phyloP scores from a whole-genome alignment of 1,140 invertebrate species.

The Bombus confusus region DNA sequence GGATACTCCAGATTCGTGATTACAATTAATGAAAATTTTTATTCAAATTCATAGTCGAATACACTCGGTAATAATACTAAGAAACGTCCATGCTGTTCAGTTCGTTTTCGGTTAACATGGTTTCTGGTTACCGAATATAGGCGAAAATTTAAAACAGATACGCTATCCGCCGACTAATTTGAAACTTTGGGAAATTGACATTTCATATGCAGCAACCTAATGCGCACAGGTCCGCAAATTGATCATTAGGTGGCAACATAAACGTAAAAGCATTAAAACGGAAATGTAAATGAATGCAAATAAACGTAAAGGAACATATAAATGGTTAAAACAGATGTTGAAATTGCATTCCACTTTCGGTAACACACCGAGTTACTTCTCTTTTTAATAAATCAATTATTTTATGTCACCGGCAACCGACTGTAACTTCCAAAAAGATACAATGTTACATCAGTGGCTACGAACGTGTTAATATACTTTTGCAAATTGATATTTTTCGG shows the following conservation, averaged over 20 bases:
- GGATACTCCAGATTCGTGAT: no score
- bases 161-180: not conserved
- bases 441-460: not conserved
- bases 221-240: not conserved
- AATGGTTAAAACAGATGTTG: not conserved
- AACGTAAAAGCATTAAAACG: slow-evolving; percentile 5
- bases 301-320: slow-evolving; percentile 2
- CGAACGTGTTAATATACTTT: not conserved
- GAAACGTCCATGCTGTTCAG: not conserved
- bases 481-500: not conserved
- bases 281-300: not conserved
- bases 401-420: not conserved
- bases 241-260: not conserved
- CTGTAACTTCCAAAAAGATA: not conserved
- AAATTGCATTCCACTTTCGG: not conserved
- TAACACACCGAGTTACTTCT: not conserved
- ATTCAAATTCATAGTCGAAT: not conserved
- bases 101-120: not conserved
- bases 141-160: not conserved
- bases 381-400: not conserved
- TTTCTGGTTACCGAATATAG: not conserved
- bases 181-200: not conserved
- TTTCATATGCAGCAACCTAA: not conserved
- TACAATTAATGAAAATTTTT: not conserved
- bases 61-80: not conserved